Base-by-base conservation (phyloP, 2,888 invertebrate species). In the Cataglyphis albicans region DNA sequence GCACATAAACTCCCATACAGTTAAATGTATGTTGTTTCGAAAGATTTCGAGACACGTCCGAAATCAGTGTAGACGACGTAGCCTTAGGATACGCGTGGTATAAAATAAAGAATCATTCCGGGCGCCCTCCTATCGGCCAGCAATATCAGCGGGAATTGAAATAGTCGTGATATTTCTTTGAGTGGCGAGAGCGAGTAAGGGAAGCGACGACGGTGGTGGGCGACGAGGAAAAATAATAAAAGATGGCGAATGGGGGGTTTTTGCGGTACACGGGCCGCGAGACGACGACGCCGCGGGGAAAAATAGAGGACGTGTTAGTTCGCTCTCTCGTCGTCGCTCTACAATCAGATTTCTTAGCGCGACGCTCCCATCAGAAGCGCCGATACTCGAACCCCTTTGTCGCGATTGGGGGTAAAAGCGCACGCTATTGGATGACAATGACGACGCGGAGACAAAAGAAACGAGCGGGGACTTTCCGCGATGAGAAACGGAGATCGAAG, bases 141-240 rank as follows among this genome's bases (percentile, higher is more conserved):
- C 92, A 92, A 93, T 93, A 93, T 92, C 91, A 91, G 88, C 90
- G 91, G 91, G 92, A 93, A 93, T 93, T 92, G 93, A 93, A 93
- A 93, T 92, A 92, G 93, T 92, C 91, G 88, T 90, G 91, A 92
- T 92, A 92, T 93, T 92, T 93, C 91, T 91, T 91, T 90, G 90
- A 91, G 83, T 87, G 86, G 84, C 84, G 88, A 81, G 84, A 82
- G 73, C 44, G 84, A 52, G 44, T 44, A 76, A 78, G 76, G 76
- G 67, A 70, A 68, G 75, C 74, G 81, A 64, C 75, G 68, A 6
- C 48, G 48, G 7, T 7, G n/a, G 3, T 72, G 65, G 44, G 63
- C 44, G 73, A 74, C 38, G 68, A 81, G 82, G 74, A 83, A 87
- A 91, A 89, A 89, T 81, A 88, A 91, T 87, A 90, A 92, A 90